Conservation (phyloP, 2,797 vertebrate genomes). For the Hipposideros larvatus region DNA sequence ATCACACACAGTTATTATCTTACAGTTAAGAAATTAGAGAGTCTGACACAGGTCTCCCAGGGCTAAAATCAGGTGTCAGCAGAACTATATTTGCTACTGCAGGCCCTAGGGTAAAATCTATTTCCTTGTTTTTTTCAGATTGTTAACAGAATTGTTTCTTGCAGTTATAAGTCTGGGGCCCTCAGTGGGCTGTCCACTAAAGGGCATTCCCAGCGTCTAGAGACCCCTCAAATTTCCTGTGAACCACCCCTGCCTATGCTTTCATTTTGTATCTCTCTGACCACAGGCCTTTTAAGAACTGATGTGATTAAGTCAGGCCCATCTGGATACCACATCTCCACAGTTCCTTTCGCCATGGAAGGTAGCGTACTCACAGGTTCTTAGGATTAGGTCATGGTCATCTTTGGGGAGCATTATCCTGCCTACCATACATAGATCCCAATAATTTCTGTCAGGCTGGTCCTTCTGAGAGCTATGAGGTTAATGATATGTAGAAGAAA, state of each 20-base stretch:
- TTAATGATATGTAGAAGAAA: neutral
- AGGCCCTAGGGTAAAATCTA: neutral
- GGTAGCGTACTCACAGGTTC: neutral
- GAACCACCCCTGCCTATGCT: neutral
- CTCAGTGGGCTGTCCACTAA: neutral
- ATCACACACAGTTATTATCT: neutral
- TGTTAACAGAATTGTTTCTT: neutral
- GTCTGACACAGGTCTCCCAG: neutral
- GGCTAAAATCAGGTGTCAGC: neutral
- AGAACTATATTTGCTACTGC: neutral
- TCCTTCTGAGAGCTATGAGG: neutral
- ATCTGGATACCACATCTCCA: neutral
- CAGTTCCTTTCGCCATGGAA: neutral
- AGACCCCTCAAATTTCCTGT: neutral
- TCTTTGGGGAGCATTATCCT: neutral
- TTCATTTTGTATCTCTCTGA: neutral
- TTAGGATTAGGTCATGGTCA: neutral
- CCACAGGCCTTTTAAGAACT: neutral
- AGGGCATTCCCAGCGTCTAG: neutral
- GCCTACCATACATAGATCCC: neutral
- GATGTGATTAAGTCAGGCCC: neutral
- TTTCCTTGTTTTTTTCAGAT: neutral
- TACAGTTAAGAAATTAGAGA: neutral
- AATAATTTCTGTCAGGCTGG: neutral
- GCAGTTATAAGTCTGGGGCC: neutral